phyloP scores from a whole-genome alignment of 2,797 vertebrate species.

The Cirrhinus molitorella region DNA sequence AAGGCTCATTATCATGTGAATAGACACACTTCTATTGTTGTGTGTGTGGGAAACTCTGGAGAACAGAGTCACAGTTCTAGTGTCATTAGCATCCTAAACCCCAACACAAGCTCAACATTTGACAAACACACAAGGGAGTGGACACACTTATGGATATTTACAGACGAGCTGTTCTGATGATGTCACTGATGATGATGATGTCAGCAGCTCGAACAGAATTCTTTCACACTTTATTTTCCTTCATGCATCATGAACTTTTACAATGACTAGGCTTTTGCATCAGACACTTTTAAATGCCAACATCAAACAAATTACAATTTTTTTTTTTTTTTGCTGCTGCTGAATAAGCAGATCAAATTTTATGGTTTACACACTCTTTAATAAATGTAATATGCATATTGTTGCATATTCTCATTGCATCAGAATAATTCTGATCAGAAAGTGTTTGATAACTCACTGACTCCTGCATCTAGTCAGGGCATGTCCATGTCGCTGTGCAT shows the following conservation, averaged over 20 bases:
- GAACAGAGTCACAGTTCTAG: constrained; percentile 24
- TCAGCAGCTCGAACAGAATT: too few species aligned
- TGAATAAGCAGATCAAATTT: too few species aligned
- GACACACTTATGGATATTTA: constrained; percentile 42
- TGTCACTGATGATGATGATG: not conserved
- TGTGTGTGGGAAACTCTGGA: constrained; percentile 54
- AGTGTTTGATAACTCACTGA: too few species aligned
- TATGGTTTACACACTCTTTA: too few species aligned
- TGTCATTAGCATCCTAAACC: too few species aligned
- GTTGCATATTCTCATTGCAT: not conserved
- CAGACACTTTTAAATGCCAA: not conserved
- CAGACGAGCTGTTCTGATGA: not conserved
- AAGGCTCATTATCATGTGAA: constrained; percentile 49
- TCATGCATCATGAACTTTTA: not conserved
- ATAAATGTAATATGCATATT: not conserved
- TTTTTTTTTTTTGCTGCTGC: too few species aligned
- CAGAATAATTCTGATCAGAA: not conserved
- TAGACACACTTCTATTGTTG: constrained; percentile 47
- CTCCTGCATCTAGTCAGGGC: not conserved
- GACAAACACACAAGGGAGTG: not conserved
- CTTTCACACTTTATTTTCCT: not conserved
- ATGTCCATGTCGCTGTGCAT: too few species aligned
- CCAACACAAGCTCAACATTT: too few species aligned
- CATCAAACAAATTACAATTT: not conserved
- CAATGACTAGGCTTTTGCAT: not conserved